Base-by-base conservation (phyloP, 2,888 invertebrate species). In the Phlogophora meticulosa region DNA sequence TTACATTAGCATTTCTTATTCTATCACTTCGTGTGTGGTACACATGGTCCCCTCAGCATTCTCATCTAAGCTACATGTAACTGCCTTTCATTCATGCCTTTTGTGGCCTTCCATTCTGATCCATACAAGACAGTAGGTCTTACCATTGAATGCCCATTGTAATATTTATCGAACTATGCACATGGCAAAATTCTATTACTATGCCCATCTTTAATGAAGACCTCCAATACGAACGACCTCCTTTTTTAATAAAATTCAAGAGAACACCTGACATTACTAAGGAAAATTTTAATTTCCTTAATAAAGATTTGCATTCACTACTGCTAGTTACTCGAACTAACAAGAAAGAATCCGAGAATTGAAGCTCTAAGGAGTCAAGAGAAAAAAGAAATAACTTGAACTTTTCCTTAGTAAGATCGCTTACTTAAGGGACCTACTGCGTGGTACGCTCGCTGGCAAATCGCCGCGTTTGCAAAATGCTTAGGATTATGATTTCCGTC, bases 261-360 rank as follows among this genome's bases (percentile, higher is more conserved):
- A 55, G 43, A 28, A 45, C 20, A 64, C 49, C 36, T 22, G 3
- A 55, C 32, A 36, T 20, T 45, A 22, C 49, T 53, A 77, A 73
- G n/a, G 52, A 49, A 80, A 42, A 55, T 24, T 52, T 77, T 72
- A 74, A 67, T 75, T 80, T 60, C 24, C 42, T 69, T 67, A 69
- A 78, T 80, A 67, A 80, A 80, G 69, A 78, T 74, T 69, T 74
- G 67, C 78, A 72, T 80, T 72, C 64, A 65, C 75, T 72, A 57
- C 65, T 70, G 45, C 69, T 68, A 46, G 53, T 15, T 38, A 52
- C 63, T 60, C 38, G 55, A 75, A 80, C 65, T 72, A 76, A 76
- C 49, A 65, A 58, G 65, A 64, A 68, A 69, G 43, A 72, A 72
- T 75, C 63, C 36, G 42, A 60, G 52, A 70, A 80, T 80, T 55